Conservation (phyloP, 2,113 vertebrate genomes). For the human (Homo sapiens) region GRCh38 chr2:210384501-210385000, state of each 20-base stretch:
- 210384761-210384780: not conserved
- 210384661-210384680: not conserved
- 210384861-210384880: conserved; percentile 28
- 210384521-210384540: not conserved
- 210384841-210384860: conserved; percentile 23
- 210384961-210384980: not conserved
- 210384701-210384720: not conserved
- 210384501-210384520: not conserved
- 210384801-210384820: not conserved
- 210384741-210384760: not conserved
- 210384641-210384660: not conserved
- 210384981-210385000: conserved; percentile 55
- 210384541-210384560: not conserved
- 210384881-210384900: not conserved
- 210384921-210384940: not conserved
- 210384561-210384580: not conserved
- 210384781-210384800: not conserved
- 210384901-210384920: not conserved
- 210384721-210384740: not conserved
- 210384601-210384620: not conserved
- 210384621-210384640: not conserved
- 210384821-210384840: conserved; percentile 21
- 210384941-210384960: conserved; percentile 50
- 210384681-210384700: not conserved
- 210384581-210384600: not conserved